Evolutionary conservation across 1,140 invertebrate species (phyloP), one percentile per base, ranked within the genome.

Genomic region (Drosophila rhopaloa): DNA sequence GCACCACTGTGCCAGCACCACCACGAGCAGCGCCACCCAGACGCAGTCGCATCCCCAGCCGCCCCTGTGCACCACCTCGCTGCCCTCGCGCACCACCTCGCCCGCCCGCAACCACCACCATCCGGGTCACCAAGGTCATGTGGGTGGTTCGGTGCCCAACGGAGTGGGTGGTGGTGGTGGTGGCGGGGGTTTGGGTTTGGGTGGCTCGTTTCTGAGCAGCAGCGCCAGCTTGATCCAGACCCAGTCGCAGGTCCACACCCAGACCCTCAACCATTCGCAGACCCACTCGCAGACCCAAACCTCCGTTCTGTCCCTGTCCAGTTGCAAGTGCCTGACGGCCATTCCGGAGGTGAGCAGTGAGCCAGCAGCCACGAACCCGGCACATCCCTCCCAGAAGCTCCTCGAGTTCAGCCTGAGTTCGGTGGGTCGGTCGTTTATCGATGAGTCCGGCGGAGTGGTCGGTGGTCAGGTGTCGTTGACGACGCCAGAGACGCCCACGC

Each of bases 51-150:
- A 54, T 55, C 24, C 19, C 4, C 67, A 73, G 19, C 50, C 50
- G 14, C 50, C 50, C 0, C 93, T 93, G 78, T 93, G 91, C 7
- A 93, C 93, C 6, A 94, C 95, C 80, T 93, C 95, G 76, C 93
- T 95, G 43, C 95, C 95, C 50, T 96, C 96, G 56, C 96, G 96
- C 7, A 94, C 96, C 75, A 96, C 94, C 73, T 95, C 95, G 16
- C 95, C 95, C 14, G 94, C 95, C 66, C 93, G 94, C 4, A 51
- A 51, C 27, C 48, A 51, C 24, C 47, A n/a, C 8, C 29, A 51
- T 9, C 9, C n/a, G 48, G n/a, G 8, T 10, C 27, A 48, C 1
- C 47, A 53, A 16, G 67, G 60, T 57, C 40, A 44, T 44, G 63
- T 75, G 24, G 65, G 79, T 8, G 83, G 83, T 3, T 88, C 83